Percentiles rank a stretch among this genome's conserved stretches.
phyloP scores from a whole-genome alignment of 2,888 invertebrate species.

The Anorthoa munda region DNA sequence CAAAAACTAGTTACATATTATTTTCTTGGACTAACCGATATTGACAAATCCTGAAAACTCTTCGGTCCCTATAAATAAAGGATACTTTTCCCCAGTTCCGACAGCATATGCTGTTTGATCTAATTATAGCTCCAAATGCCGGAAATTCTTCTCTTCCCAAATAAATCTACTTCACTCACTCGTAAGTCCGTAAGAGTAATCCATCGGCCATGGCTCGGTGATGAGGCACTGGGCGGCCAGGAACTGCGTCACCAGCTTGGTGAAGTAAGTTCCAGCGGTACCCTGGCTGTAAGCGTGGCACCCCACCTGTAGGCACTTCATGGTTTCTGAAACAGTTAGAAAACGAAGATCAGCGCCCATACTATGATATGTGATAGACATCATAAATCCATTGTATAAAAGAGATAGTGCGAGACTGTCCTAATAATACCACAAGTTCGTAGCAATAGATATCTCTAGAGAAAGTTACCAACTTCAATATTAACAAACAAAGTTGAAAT shows the following conservation, averaged over 20 bases:
- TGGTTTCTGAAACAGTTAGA: constrained; percentile 60
- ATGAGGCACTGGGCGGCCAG: constrained; percentile 83
- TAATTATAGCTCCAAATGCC: not conserved
- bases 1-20: too few species aligned
- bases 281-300: constrained; percentile 76
- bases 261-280: constrained; percentile 78
- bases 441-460: not conserved
- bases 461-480: constrained; percentile 5
- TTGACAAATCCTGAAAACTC: too few species aligned
- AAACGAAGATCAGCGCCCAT: too few species aligned
- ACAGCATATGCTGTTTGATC: too few species aligned
- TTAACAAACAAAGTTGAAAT: constrained; percentile 28
- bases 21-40: too few species aligned
- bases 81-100: too few species aligned
- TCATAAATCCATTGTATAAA: too few species aligned
- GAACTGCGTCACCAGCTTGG: constrained; percentile 79
- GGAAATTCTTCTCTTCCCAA: not conserved
- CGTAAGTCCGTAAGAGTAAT: constrained; percentile 75
- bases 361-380: too few species aligned
- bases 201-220: constrained; percentile 81
- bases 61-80: too few species aligned
- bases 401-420: not conserved
- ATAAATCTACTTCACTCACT: constrained; percentile 69
- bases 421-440: too few species aligned
- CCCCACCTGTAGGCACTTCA: constrained; percentile 75